These are phyloP conservation scores for Pangasius djambal DNA, from an alignment of 2,797 vertebrate genomes.

Conservation along the genomic window DNA sequence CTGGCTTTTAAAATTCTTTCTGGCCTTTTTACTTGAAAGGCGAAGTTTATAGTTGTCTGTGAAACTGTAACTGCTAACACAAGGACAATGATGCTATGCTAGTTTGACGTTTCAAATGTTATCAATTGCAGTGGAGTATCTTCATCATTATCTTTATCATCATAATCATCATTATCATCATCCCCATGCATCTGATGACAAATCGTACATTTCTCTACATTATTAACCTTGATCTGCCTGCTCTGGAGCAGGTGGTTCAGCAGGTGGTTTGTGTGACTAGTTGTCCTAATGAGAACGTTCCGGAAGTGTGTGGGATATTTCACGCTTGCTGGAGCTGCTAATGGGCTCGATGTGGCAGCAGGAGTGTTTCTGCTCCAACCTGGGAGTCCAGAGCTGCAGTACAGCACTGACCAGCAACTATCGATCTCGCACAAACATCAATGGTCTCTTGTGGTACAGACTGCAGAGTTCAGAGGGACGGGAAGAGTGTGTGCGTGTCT, in stretches of 20 bases:
- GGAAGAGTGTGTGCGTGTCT: too few species aligned
- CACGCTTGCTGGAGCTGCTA: constrained; percentile 35
- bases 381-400: constrained; percentile 4
- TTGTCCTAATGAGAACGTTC: constrained; percentile 32
- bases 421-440: constrained; percentile 16
- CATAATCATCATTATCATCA: not conserved
- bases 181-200: not conserved
- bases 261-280: not conserved
- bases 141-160: not conserved
- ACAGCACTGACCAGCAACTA: constrained; percentile 16
- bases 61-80: not conserved
- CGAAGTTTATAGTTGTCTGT: not conserved
- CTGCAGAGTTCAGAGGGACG: not conserved
- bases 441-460: constrained; percentile 56
- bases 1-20: not conserved
- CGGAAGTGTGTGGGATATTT: constrained; percentile 28
- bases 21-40: not conserved
- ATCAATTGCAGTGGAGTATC: not conserved
- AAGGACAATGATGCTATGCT: not conserved
- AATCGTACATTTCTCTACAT: not conserved
- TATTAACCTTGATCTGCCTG: not conserved
- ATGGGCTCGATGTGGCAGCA: constrained; percentile 25
- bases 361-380: not conserved
- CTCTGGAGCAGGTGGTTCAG: constrained; percentile 12
- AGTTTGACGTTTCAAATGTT: not conserved